Base-by-base conservation (phyloP, 2,113 vertebrate species). In the Tenebrosternarchus preto region DNA sequence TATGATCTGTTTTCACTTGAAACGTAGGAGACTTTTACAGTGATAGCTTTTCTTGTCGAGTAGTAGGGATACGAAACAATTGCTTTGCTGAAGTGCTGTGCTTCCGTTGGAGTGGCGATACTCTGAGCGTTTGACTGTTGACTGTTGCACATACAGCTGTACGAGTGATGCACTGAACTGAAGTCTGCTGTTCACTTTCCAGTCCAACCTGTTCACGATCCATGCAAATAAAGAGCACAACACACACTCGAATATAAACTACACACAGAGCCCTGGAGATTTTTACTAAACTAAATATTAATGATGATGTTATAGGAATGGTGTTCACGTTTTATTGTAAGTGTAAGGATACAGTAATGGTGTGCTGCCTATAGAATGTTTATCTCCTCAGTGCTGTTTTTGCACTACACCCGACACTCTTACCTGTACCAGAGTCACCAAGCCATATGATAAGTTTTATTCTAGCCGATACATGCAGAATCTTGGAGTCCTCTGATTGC, bases 201-300 rank as follows among this genome's bases (percentile, higher is more conserved):
- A 82, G 74, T 82, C 68, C 22, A 72, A 72, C 80, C 67, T 77
- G 74, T 82, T 77, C 77, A 46, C 17, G 67, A 70, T 33, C 69
- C 36, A 12, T 81, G 22, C 31, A 77, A n/a, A 64, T 53, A 19
- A 60, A 78, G 77, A 63, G 57, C 15, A 16, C 29, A 25, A 61
- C 46, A 73, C 11, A 53, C 60, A 36, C 36, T 50, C 81, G 60
- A 17, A n/a, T 63, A 39, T 39, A 9, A 11, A 68, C 20, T 39
- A 20, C 20, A 22, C 19, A 33, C 33, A 36, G 31, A 68, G 31
- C 31, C 31, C n/a, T 11, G 8, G 9, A 22, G 8, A 31, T 22
- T 68, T 39, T 4, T n/a, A 68, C n/a, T 36, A 36, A 31, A 36
- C 61, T 6, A 36, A 36, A 31, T 31, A 67, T 19, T 6, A 4